Evolutionary conservation across 1,140 invertebrate species (phyloP).

Genomic region (Heliconius hermathena): DNA sequence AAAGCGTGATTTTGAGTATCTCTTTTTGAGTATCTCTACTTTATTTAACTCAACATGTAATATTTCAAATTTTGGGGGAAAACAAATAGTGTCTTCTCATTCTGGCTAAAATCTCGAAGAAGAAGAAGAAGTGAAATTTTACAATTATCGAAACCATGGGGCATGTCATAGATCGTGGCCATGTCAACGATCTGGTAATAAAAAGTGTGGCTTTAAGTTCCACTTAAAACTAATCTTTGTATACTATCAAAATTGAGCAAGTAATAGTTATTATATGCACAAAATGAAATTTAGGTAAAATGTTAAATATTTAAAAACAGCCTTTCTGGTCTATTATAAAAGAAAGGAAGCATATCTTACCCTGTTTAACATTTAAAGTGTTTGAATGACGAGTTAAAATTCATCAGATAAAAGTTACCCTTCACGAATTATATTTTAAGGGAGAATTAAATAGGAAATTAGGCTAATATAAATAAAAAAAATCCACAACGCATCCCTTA

Average conservation of each 20-base stretch:
- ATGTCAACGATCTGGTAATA: no score
- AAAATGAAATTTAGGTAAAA: not conserved
- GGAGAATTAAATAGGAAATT: constrained; percentile 77
- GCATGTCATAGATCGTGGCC: no score
- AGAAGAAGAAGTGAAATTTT: no score
- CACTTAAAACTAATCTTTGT: no score
- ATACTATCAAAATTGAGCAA: not conserved
- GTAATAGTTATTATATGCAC: not conserved
- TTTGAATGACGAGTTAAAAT: constrained; percentile 41
- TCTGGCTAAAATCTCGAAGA: no score
- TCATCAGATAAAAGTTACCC: constrained; percentile 34
- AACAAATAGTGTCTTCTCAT: no score
- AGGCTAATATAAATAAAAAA: constrained; percentile 49
- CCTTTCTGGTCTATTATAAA: not conserved
- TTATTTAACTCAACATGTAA: no score
- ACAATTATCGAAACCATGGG: no score
- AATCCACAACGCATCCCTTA: constrained; percentile 20
- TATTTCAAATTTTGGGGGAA: no score
- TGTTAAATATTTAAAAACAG: not conserved
- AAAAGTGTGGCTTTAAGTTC: no score
- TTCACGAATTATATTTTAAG: constrained; percentile 58
- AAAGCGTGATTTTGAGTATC: no score
- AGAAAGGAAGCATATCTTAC: constrained; percentile 28
- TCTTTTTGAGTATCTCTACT: no score
- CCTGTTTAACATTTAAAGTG: constrained; percentile 32